Conservation (phyloP, 2,113 vertebrate species). For the Sula dactylatra region DNA sequence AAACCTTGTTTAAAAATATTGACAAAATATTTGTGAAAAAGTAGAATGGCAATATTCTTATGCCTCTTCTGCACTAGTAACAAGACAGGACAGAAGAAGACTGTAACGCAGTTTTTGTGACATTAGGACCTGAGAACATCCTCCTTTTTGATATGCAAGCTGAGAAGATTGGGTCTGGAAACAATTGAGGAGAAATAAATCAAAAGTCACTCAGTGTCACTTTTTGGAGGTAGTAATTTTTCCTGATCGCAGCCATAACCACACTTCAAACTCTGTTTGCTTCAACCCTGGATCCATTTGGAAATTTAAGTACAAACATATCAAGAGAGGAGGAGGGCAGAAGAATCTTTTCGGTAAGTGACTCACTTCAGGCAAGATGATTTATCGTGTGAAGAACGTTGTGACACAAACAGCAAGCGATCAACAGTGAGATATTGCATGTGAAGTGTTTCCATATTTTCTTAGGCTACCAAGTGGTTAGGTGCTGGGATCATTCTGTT, state of each 20-base stretch:
- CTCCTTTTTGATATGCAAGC: neutral
- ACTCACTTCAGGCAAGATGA: slow-evolving; percentile 52
- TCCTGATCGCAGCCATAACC: neutral
- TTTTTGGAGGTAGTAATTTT: slow-evolving; percentile 32
- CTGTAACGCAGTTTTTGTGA: neutral
- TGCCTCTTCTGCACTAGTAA: neutral
- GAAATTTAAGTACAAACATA: slow-evolving; percentile 51
- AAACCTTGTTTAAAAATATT: neutral
- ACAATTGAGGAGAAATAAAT: slow-evolving; percentile 54
- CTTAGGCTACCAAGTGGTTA: slow-evolving; percentile 35
- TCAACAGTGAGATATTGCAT: neutral
- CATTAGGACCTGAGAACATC: neutral
- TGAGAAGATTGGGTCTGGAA: slow-evolving; percentile 30
- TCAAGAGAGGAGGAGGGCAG: neutral
- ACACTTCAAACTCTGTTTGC: slow-evolving; percentile 50
- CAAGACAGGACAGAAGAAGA: neutral
- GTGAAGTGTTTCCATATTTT: slow-evolving; percentile 30
- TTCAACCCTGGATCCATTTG: slow-evolving; percentile 33
- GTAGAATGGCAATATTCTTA: neutral
- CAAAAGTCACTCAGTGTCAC: neutral
- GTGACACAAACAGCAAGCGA: slow-evolving; percentile 56
- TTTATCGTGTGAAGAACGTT: slow-evolving; percentile 50
- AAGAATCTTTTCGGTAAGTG: slow-evolving; percentile 24
- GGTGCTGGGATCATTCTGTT: slow-evolving; percentile 37
- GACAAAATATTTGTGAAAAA: neutral